phyloP scores from a whole-genome alignment of 2,113 vertebrate genomes.

The Ramphastos sulfuratus region DNA sequence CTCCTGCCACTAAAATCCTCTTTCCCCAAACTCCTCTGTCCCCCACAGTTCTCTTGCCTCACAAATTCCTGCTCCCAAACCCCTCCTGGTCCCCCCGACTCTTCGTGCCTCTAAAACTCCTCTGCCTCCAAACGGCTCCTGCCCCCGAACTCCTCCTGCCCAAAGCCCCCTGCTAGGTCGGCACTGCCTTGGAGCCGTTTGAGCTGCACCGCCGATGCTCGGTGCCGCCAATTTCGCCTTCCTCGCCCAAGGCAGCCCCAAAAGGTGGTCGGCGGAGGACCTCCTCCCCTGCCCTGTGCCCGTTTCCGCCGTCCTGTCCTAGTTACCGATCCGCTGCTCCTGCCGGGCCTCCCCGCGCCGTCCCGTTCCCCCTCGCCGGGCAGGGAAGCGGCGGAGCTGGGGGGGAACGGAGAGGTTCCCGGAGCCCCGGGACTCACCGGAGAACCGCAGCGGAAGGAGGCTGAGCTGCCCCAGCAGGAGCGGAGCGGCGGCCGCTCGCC shows the following conservation, averaged over 20 bases:
- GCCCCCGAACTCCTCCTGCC: background rate
- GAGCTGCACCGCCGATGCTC: background rate
- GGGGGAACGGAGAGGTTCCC: background rate
- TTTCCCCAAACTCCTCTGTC: background rate
- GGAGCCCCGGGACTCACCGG: background rate
- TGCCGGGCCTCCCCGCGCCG: background rate
- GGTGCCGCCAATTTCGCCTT: background rate
- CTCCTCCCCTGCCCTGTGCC: rapidly evolving
- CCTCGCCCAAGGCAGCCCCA: background rate
- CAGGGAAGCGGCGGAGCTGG: background rate
- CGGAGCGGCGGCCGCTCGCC: background rate
- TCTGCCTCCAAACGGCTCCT: background rate
- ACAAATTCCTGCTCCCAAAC: too few relatives aligned
- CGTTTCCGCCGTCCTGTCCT: rapidly evolving
- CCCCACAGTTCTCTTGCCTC: background rate
- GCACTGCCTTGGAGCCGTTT: background rate
- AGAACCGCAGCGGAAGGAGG: background rate
- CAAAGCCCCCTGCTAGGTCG: background rate
- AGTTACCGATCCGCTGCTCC: too few relatives aligned
- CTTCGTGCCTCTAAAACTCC: too few relatives aligned
- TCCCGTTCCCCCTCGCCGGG: background rate
- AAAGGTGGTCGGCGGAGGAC: too few relatives aligned
- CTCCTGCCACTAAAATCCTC: background rate
- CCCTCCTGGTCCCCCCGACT: background rate
- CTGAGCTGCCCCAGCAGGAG: background rate